These are phyloP conservation scores for Pseudomyrmex flavicornis DNA, from an alignment of 1,140 invertebrate genomes.

Conservation along the genomic window DNA sequence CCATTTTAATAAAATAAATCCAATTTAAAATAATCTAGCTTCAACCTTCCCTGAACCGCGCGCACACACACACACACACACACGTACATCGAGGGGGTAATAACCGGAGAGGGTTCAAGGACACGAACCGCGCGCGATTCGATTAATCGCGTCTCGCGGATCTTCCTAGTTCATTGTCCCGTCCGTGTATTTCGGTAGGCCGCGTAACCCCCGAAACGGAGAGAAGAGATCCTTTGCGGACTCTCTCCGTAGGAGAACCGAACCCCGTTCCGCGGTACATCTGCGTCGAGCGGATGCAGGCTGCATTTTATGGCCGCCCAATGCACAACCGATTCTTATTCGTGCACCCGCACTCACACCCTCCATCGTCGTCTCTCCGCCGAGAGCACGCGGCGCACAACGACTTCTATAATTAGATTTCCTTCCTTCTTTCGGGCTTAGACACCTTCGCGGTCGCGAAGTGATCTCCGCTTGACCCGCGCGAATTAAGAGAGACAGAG, in stretches of 20 bases:
- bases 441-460: constrained; percentile 72
- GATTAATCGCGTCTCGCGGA: constrained; percentile 51
- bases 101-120: background rate
- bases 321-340: constrained; percentile 81
- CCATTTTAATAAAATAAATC: background rate
- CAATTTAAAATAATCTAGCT: no score
- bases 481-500: constrained; percentile 28
- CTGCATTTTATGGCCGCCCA: constrained; percentile 83
- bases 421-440: constrained; percentile 75
- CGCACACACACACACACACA: no score
- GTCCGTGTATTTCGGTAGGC: constrained; percentile 47
- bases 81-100: background rate
- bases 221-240: constrained; percentile 64
- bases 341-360: constrained; percentile 78
- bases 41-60: background rate
- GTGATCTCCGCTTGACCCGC: constrained; percentile 57
- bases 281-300: constrained; percentile 84
- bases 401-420: constrained; percentile 84
- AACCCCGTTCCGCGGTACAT: constrained; percentile 76
- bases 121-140: background rate
- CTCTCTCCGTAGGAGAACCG: constrained; percentile 62
- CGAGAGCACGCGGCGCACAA: constrained; percentile 72
- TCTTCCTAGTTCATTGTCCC: constrained; percentile 71
- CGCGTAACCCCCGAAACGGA: constrained; percentile 63
- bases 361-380: constrained; percentile 61